phyloP scores from a whole-genome alignment of 2,113 vertebrate species.

The Ibidorhyncha struthersii region DNA sequence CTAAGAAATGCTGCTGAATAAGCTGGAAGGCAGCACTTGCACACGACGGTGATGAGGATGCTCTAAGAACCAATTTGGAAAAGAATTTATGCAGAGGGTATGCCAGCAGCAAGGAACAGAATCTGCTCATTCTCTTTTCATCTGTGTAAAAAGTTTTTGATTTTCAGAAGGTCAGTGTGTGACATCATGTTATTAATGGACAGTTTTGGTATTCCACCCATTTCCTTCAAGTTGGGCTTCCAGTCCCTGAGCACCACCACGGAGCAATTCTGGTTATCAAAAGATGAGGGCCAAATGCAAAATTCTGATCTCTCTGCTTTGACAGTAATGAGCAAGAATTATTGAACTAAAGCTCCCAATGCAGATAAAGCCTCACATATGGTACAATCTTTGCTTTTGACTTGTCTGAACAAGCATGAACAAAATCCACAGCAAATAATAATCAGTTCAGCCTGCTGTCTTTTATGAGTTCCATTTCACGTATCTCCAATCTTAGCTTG shows the following conservation, averaged over 20 bases:
- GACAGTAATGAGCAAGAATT: neutral
- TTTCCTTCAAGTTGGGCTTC: neutral
- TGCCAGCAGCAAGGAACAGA: neutral
- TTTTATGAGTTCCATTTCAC: neutral
- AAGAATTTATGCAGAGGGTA: neutral
- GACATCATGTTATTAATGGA: neutral
- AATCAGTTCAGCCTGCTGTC: slow-evolving; percentile 2
- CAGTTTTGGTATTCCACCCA: neutral
- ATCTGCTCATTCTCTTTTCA: neutral
- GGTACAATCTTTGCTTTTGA: neutral
- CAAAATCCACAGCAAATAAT: slow-evolving; percentile 30
- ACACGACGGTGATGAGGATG: neutral
- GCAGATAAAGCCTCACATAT: neutral
- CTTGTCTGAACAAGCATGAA: slow-evolving; percentile 40
- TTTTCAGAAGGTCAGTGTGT: neutral
- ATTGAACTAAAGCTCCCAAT: neutral
- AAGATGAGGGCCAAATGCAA: neutral
- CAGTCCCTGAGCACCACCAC: neutral
- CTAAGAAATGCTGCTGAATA: neutral
- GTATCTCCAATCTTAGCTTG: neutral
- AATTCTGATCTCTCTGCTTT: neutral
- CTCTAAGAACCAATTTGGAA: neutral
- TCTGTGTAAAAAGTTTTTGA: neutral
- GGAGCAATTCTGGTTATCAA: neutral
- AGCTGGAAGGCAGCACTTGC: neutral